Evolutionary conservation across 1,140 invertebrate genomes (phyloP).

Genomic region (Drosophila suzukii): DNA sequence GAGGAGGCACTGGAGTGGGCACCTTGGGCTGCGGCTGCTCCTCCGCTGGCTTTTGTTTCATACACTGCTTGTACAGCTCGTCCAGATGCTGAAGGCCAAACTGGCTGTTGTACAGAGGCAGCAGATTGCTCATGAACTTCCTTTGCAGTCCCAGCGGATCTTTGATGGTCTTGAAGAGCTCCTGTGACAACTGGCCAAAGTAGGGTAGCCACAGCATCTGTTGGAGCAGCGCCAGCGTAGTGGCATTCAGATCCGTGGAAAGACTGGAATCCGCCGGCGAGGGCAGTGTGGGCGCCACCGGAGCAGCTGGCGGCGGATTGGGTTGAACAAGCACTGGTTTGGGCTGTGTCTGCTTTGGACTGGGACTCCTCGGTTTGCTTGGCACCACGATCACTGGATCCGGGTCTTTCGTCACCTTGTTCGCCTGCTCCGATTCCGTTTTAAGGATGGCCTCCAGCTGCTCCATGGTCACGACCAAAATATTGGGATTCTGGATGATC

Average conservation of each 20-base stretch:
- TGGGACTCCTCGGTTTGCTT: conserved; percentile 45
- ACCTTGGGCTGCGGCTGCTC: conserved; percentile 34
- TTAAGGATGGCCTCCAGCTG: conserved; percentile 90
- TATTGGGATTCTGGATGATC: conserved; percentile 90
- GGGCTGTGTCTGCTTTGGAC: conserved; percentile 39
- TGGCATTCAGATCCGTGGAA: conserved; percentile 88
- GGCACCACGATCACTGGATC: conserved; percentile 26
- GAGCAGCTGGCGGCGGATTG: conserved; percentile 19
- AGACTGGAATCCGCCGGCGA: conserved; percentile 84
- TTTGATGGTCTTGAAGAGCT: conserved; percentile 85
- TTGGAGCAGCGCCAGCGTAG: conserved; percentile 88
- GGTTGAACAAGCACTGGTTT: conserved; percentile 25
- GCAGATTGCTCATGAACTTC: conserved; percentile 67
- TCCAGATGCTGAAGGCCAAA: conserved; percentile 74
- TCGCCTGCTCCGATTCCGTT: conserved; percentile 85
- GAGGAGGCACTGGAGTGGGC: conserved; percentile 13
- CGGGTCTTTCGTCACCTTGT: conserved; percentile 39
- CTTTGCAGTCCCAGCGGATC: conserved; percentile 78
- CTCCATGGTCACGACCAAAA: conserved; percentile 90
- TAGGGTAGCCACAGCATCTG: conserved; percentile 90
- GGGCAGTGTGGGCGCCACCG: conserved; percentile 33
- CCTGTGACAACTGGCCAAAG: conserved; percentile 87
- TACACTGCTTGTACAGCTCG: conserved; percentile 74
- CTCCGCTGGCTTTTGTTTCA: conserved; percentile 64
- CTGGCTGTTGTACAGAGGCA: conserved; percentile 69